These are phyloP conservation scores for Tetrax tetrax DNA, from an alignment of 2,113 vertebrate species.

Conservation along the genomic window DNA sequence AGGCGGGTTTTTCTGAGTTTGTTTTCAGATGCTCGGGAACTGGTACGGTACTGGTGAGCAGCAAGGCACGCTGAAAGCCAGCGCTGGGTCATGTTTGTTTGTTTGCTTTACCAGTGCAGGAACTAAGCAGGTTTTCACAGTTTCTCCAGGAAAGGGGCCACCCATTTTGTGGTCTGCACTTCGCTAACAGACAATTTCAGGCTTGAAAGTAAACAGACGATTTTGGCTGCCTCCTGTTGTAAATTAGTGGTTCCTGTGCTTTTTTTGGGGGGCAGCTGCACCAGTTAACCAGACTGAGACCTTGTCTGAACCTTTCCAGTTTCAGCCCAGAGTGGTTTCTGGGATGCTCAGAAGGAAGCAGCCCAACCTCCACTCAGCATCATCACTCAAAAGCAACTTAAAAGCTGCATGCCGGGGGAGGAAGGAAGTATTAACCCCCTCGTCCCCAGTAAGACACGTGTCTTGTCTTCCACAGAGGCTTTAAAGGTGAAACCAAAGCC, in stretches of 20 bases:
- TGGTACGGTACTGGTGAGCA: neutral
- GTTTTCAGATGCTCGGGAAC: neutral
- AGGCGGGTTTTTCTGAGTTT: neutral
- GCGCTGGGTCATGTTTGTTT: slow-evolving; percentile 28
- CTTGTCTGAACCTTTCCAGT: slow-evolving; percentile 13
- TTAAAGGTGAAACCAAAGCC: neutral
- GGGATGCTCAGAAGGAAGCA: neutral
- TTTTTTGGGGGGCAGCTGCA: neutral
- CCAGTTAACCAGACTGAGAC: neutral
- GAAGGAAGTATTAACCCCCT: neutral
- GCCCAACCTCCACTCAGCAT: neutral
- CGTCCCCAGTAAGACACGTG: fast-evolving
- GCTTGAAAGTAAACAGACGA: neutral
- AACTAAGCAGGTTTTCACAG: slow-evolving; percentile 54
- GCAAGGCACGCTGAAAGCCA: neutral
- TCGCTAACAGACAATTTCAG: neutral
- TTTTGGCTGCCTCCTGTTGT: slow-evolving; percentile 4
- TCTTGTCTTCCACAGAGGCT: neutral
- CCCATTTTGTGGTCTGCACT: slow-evolving; percentile 47
- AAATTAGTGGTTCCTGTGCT: slow-evolving; percentile 5
- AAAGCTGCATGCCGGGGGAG: neutral
- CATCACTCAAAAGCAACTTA: neutral
- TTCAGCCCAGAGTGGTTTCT: neutral
- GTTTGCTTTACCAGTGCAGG: slow-evolving; percentile 37
- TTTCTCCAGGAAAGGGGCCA: slow-evolving; percentile 61